Conservation (phyloP, 2,888 invertebrate species). For the Euphydryas editha region DNA sequence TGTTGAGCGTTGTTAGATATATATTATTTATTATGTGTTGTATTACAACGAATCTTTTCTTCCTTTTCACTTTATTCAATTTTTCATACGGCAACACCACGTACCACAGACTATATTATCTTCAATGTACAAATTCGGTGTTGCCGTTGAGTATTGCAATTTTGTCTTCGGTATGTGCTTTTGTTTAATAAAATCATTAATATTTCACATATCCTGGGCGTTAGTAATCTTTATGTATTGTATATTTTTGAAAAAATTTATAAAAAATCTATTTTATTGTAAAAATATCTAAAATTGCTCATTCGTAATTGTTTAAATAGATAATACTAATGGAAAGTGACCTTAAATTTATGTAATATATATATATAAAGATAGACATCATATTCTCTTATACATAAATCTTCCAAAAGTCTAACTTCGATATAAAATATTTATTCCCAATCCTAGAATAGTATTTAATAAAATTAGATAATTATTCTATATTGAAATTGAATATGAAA, state of each 20-base stretch:
- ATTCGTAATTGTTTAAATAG: constrained; percentile 42
- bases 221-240: constrained; percentile 27
- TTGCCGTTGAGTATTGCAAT: constrained; percentile 6
- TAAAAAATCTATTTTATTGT: constrained; percentile 34
- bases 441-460: constrained; percentile 18
- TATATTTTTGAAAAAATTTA: constrained; percentile 40
- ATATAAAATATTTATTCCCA: constrained; percentile 26
- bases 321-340: constrained; percentile 52
- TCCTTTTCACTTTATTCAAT: constrained; percentile 21
- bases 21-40: constrained; percentile 73
- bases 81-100: constrained; percentile 30
- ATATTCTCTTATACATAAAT: constrained; percentile 17
- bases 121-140: background rate
- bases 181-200: constrained; percentile 14
- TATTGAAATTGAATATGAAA: constrained; percentile 17
- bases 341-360: constrained; percentile 45
- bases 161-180: constrained; percentile 9
- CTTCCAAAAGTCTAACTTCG: constrained; percentile 34
- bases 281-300: constrained; percentile 41
- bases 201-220: constrained; percentile 34
- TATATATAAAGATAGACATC: constrained; percentile 1
- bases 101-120: constrained; percentile 2
- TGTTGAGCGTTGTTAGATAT: constrained; percentile 80
- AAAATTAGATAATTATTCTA: constrained; percentile 12
- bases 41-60: constrained; percentile 70